Percentiles rank a stretch among this genome's conserved stretches.
Conservation (phyloP, 2,797 vertebrate genomes). For the Emydoidea blandingii region DNA sequence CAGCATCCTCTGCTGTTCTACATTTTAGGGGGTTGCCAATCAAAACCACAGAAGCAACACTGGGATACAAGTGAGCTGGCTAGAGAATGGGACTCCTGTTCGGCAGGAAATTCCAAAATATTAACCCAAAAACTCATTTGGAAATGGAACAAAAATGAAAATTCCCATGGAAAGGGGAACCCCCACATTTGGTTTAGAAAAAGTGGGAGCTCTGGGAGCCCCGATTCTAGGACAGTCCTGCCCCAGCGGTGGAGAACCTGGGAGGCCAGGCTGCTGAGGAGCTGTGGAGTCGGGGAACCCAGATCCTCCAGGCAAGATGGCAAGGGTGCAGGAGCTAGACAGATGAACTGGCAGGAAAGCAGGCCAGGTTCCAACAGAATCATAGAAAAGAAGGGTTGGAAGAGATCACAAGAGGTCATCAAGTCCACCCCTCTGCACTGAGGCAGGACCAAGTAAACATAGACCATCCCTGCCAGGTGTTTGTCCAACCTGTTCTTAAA, state of each 20-base stretch:
- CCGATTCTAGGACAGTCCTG: not conserved
- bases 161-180: not conserved
- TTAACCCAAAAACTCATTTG: not conserved
- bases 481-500: not conserved
- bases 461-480: not conserved
- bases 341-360: not conserved
- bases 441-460: not conserved
- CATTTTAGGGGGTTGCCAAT: not conserved
- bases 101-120: not conserved
- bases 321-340: not conserved
- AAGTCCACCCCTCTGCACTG: not conserved
- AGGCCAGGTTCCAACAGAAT: not conserved
- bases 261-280: not conserved
- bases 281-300: not conserved
- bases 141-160: not conserved
- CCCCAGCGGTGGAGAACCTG: not conserved
- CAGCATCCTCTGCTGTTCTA: not conserved
- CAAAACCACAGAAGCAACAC: rapidly evolving
- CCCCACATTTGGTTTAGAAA: not conserved
- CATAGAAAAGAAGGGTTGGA: not conserved
- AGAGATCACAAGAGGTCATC: not conserved
- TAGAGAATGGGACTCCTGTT: not conserved
- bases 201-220: not conserved
- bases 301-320: not conserved
- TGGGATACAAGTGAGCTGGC: rapidly evolving